A percentile compares a stretch with the other conserved stretches of the same genome.
Conservation (phyloP, 2,113 vertebrate genomes). For the Aspidoscelis tigris region DNA sequence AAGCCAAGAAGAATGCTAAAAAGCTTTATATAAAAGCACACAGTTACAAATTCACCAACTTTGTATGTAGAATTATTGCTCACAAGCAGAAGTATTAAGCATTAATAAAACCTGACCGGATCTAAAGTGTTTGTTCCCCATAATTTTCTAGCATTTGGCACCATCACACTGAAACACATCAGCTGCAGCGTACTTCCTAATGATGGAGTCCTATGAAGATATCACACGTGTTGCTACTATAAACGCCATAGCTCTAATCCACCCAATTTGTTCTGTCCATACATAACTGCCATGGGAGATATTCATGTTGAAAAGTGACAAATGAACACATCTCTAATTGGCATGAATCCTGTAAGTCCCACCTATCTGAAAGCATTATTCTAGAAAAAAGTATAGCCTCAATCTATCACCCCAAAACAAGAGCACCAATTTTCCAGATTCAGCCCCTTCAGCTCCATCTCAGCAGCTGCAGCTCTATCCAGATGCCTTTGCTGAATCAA, state of each 20-base stretch:
- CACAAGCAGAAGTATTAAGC: not conserved
- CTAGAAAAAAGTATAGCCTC: not conserved
- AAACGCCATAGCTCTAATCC: not conserved
- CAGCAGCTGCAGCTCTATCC: no score
- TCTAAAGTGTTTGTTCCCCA: not conserved
- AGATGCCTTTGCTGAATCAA: no score
- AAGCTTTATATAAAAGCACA: not conserved
- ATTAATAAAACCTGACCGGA: not conserved
- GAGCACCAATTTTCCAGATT: not conserved
- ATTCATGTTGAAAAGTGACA: not conserved
- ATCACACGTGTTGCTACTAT: not conserved
- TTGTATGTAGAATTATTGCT: not conserved
- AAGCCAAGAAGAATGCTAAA: not conserved
- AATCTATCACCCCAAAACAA: not conserved
- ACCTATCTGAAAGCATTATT: not conserved
- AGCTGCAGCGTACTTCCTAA: not conserved
- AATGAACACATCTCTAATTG: not conserved
- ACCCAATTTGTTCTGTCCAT: not conserved
- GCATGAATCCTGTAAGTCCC: not conserved
- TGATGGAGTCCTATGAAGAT: not conserved
- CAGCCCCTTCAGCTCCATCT: not conserved
- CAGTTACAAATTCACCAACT: not conserved
- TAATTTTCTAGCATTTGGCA: not conserved
- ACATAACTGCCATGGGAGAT: not conserved
- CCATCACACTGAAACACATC: not conserved